Base-by-base conservation (phyloP, 2,888 invertebrate species). In the Apantesis nais region DNA sequence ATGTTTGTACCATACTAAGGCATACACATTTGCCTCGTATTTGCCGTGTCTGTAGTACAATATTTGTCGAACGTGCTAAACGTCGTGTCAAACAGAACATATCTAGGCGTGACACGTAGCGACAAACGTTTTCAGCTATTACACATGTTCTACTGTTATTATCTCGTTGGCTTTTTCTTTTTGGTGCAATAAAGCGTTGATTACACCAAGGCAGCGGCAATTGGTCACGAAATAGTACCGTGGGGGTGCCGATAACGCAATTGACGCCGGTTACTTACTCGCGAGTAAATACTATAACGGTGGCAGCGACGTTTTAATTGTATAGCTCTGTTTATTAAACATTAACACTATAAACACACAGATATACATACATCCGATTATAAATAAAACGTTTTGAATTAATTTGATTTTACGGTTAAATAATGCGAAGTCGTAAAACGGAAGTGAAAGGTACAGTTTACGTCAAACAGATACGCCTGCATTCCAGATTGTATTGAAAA, bases 41-140 rank as follows among this genome's bases (percentile, higher is more conserved):
- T 94, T 95, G 91, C 89, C 83, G 85, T 90, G 90, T 89, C 88
- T 89, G 90, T 90, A 90, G 85, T 84, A 92, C 92, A 95, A 95
- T 95, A 95, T 95, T 94, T 95, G 94, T 88, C 78, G 94, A 94
- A 94, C 94, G 95, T 95, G 94, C 90, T 93, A 88, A 90, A 87
- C 84, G 88, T 87, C 86, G 88, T 89, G 91, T 89, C 92, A 93
- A 93, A 91, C 89, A 89, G 86, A 86, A 90, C 91, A 93, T 93
- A 93, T 92, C 91, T 88, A 94, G 88, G 90, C 93, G 89, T 86
- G 89, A 91, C 94, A 94, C 93, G 93, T 91, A 88, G 87, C 85
- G 81, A 83, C 84, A 87, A 87, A 86, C 89, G 89, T 90, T 91
- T 89, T 88, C 86, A 86, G 91, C 90, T 93, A 93, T 93, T 92